phyloP scores from a whole-genome alignment of 2,797 vertebrate genomes.

The Cottoperca gobio region DNA sequence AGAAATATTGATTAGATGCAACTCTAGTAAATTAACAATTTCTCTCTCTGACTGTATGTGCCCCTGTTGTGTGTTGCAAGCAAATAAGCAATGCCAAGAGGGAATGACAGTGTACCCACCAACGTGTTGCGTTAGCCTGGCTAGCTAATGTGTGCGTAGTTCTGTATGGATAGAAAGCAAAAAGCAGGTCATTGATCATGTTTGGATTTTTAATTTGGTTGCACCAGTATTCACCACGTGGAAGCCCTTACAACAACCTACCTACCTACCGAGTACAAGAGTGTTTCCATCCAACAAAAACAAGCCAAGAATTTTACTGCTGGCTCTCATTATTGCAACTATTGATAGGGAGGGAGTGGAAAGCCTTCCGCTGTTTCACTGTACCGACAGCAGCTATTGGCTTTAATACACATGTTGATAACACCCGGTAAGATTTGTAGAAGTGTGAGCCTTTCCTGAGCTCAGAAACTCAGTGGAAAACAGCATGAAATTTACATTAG shows the following conservation, averaged over 20 bases:
- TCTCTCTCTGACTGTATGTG: background rate
- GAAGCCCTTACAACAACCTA: background rate
- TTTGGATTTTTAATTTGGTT: background rate
- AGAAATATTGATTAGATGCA: background rate
- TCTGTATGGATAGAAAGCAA: background rate
- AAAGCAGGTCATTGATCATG: background rate
- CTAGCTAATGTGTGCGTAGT: slow-evolving; percentile 6
- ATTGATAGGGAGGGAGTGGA: background rate
- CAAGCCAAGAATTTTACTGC: background rate
- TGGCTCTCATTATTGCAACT: background rate
- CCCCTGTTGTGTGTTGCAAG: background rate
- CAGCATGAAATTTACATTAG: background rate
- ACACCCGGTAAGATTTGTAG: background rate
- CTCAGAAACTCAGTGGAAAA: background rate
- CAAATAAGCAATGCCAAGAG: background rate
- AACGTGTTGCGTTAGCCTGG: slow-evolving; percentile 3
- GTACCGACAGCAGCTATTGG: background rate
- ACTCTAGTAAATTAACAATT: no score
- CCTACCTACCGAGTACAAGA: background rate
- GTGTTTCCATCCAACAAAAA: background rate
- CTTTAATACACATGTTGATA: background rate
- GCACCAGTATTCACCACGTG: background rate
- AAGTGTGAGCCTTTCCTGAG: background rate
- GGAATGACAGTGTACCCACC: background rate
- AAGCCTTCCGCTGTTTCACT: no score